phyloP scores from a whole-genome alignment of 2,888 invertebrate genomes.

The Ichneumon xanthorius region DNA sequence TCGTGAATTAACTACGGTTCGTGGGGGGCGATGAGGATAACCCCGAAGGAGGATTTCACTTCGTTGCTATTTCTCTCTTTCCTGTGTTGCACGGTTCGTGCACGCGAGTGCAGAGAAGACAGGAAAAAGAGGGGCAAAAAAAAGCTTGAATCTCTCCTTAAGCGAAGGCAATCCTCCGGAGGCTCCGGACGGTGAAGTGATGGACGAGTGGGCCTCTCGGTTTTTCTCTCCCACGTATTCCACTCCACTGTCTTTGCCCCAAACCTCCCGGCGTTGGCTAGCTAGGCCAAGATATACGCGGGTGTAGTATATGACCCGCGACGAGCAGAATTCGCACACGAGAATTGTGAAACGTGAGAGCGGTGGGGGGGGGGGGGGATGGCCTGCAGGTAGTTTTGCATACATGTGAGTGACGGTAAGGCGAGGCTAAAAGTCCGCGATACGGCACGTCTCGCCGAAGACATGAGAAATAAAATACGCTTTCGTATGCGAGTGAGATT shows the following conservation, averaged over 20 bases:
- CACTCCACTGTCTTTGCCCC: constrained; percentile 8
- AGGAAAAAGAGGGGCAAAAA: neutral
- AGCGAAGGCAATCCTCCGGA: constrained; percentile 61
- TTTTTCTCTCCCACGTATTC: constrained; percentile 41
- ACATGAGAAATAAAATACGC: constrained; percentile 23
- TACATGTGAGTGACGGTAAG: constrained; percentile 23
- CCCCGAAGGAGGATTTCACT: neutral
- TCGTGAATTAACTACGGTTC: neutral
- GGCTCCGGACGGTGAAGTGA: constrained; percentile 58
- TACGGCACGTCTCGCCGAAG: constrained; percentile 64
- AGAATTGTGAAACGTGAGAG: constrained; percentile 41
- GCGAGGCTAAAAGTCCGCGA: constrained; percentile 54
- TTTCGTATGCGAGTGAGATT: neutral
- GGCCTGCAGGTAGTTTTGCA: constrained; percentile 1
- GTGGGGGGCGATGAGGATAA: neutral
- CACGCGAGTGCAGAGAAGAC: constrained; percentile 16
- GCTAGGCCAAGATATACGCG: constrained; percentile 3
- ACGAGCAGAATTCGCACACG: constrained; percentile 43
- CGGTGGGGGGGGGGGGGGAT: too few relatives aligned
- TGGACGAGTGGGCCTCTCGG: constrained; percentile 61
- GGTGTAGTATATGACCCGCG: constrained; percentile 15
- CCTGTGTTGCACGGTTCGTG: constrained; percentile 13
- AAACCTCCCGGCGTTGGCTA: constrained; percentile 13
- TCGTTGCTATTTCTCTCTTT: neutral
- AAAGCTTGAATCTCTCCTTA: constrained; percentile 53